These are phyloP conservation scores for Aphaenogaster rudis DNA, from an alignment of 1,140 invertebrate species.

Conservation along the genomic window DNA sequence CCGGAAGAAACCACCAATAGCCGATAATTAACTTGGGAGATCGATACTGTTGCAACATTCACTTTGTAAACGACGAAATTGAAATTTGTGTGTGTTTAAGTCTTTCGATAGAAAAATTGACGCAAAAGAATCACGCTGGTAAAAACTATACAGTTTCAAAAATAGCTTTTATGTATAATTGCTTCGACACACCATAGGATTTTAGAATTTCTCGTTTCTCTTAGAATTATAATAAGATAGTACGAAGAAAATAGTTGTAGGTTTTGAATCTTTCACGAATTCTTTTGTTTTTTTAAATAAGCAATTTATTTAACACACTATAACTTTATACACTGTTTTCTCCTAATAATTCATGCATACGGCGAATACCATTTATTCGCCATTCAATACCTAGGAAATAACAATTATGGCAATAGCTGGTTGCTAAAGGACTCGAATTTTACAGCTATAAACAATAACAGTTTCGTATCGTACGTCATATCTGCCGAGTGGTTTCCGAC, in stretches of 20 bases:
- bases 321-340: background rate
- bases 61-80: background rate
- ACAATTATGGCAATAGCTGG: background rate
- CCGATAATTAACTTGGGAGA: conserved; percentile 41
- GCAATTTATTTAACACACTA: too few species aligned
- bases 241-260: background rate
- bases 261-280: background rate
- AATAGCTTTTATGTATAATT: background rate
- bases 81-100: background rate
- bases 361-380: background rate
- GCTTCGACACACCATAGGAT: background rate
- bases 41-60: background rate
- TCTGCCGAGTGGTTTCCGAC: conserved; percentile 20
- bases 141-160: background rate
- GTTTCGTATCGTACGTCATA: conserved; percentile 20
- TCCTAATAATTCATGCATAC: background rate
- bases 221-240: background rate
- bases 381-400: background rate
- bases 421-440: conserved; percentile 1
- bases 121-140: background rate
- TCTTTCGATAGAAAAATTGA: background rate
- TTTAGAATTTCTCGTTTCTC: background rate
- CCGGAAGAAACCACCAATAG: conserved; percentile 9
- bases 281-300: background rate
- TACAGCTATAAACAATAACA: conserved; percentile 26